Conservation (phyloP, 2,113 vertebrate genomes). For the Chloropsis hardwickii region DNA sequence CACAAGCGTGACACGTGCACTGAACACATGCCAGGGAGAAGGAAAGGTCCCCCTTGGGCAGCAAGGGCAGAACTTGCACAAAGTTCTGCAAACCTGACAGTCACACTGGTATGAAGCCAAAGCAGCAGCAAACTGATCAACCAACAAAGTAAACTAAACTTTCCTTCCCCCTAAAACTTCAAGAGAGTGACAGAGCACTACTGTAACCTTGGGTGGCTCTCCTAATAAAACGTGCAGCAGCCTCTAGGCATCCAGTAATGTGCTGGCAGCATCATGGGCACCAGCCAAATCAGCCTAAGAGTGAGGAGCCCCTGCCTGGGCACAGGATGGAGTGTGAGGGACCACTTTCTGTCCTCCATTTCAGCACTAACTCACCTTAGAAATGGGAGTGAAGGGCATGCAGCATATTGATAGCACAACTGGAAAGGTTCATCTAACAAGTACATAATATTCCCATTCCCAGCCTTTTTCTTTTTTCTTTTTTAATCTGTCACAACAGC, state of each 20-base stretch:
- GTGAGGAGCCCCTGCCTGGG: not conserved
- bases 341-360: not conserved
- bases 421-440: not conserved
- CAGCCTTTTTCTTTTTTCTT: not conserved
- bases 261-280: rapidly evolving
- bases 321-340: not conserved
- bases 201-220: not conserved
- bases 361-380: not conserved
- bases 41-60: not conserved
- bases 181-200: not conserved
- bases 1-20: not conserved
- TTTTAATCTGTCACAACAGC: not conserved
- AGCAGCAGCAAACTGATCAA: not conserved
- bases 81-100: not conserved
- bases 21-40: not conserved
- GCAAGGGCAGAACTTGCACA: not conserved
- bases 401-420: not conserved
- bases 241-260: not conserved
- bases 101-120: not conserved
- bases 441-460: not conserved
- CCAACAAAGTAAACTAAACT: not conserved
- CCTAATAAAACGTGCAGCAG: not conserved
- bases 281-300: not conserved
- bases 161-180: not conserved
- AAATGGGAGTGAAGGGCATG: not conserved